Evolutionary conservation across 2,113 vertebrate genomes (phyloP).

Genomic region (Lamprologus callipterus): DNA sequence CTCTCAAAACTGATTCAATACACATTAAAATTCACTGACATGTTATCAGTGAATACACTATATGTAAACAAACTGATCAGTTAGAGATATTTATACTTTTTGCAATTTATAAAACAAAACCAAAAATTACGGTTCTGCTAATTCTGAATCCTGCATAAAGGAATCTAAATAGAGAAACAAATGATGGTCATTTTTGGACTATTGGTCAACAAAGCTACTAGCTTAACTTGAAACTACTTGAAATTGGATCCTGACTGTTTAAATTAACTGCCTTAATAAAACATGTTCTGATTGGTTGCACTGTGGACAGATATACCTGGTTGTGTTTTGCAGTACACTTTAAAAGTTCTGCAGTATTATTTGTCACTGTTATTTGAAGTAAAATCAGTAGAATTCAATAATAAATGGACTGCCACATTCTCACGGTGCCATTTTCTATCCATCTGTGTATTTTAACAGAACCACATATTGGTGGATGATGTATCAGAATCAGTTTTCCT

Average conservation of each 20-base stretch:
- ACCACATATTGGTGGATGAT: background rate
- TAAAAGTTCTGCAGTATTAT: background rate
- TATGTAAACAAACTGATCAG: background rate
- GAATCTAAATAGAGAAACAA: background rate
- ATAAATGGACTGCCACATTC: background rate
- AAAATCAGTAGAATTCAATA: background rate
- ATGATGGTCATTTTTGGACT: background rate
- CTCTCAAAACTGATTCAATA: background rate
- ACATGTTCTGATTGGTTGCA: background rate
- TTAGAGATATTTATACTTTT: background rate
- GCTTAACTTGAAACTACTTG: background rate
- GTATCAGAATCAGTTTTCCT: background rate
- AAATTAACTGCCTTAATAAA: background rate
- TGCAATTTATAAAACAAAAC: background rate
- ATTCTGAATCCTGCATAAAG: background rate
- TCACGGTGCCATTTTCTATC: background rate
- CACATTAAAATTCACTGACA: background rate
- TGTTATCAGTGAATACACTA: background rate
- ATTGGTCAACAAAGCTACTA: background rate
- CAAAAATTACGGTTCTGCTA: background rate
- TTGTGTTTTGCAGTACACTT: background rate
- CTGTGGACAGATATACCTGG: background rate
- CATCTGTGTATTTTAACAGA: background rate
- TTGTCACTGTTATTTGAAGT: background rate
- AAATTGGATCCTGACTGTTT: background rate